Evolutionary conservation across 2,113 vertebrate genomes (phyloP), one percentile per base, ranked within the genome.

Genomic region (Limnothrissa miodon): DNA sequence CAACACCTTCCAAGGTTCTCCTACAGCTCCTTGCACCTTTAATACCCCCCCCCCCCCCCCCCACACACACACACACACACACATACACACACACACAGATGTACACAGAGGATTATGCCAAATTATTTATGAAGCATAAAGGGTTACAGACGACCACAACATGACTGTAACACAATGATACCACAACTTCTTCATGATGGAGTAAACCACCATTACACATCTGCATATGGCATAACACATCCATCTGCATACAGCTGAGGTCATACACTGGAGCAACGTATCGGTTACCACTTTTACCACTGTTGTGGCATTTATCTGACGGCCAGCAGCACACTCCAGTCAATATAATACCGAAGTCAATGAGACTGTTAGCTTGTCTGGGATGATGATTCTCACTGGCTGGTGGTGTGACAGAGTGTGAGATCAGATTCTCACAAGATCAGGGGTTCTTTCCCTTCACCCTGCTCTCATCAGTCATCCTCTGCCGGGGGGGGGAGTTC

Each of bases 1-100:
- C 53, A 80, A 81, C 80, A 86, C 53, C 81, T n/a, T 80, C 78
- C 56, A 80, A 23, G 46, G 78, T 84, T 45, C 51, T 51, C 42
- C 81, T n/a, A 83, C 78, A 42, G 39, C 74, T 80, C 42, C 6
- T 17, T 48, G 80, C 83, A 84, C 78, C 78, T 85, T 7, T 6
- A 56, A 56, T 33, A 10, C 51, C 25, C 66, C 66, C 45, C 39
- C 79, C 36, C 25, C 15, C 29, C 59, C 9, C n/a, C 11, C 2
- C 1, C 17, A 15, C 21, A 56, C 53, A 56, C 53, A 56, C 53
- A 56, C 17, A 19, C 53, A 56, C 17, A n/a, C n/a, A n/a, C 4
- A n/a, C 56, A n/a, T n/a, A n/a, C 56, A 25, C 56, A 62, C 56
- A 62, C 56, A 70, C 9, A 9, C 62, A 23, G 6, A 33, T 7